Evolutionary conservation across 2,113 vertebrate species (phyloP).

Genomic region (Poeciliopsis retropinna): DNA sequence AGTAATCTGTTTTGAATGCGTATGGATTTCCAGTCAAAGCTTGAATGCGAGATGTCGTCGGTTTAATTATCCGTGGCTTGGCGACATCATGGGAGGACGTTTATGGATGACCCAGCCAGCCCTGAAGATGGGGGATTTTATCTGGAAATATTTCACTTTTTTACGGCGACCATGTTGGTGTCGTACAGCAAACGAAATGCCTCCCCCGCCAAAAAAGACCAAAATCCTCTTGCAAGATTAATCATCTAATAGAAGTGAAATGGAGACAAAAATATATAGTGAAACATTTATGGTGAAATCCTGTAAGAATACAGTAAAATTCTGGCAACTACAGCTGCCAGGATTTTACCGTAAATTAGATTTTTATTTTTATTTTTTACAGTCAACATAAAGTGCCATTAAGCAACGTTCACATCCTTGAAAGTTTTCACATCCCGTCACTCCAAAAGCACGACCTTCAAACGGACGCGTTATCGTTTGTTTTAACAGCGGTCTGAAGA

Average conservation of each 20-base stretch:
- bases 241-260: slow-evolving; percentile 5
- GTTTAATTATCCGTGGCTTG: slow-evolving; percentile 61
- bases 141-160: slow-evolving; percentile 46
- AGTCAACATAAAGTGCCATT: no score
- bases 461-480: no score
- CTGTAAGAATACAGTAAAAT: not conserved
- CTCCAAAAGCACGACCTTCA: no score
- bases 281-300: not conserved
- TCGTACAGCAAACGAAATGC: slow-evolving; percentile 26
- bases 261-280: no score
- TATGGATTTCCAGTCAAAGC: slow-evolving; percentile 69
- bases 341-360: no score
- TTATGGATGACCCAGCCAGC: slow-evolving; percentile 34
- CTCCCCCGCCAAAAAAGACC: no score
- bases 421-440: no score
- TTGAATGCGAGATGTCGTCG: slow-evolving; percentile 42
- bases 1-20: slow-evolving; percentile 67
- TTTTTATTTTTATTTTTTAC: no score
- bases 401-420: no score
- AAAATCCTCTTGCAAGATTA: slow-evolving; percentile 7
- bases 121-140: slow-evolving; percentile 47
- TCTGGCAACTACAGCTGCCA: no score
- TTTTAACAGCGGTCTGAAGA: no score
- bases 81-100: slow-evolving; percentile 52
- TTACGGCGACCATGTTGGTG: not conserved